Percentiles rank a stretch among this genome's conserved stretches.
These are phyloP conservation scores for Periophthalmus magnuspinnatus DNA, from an alignment of 2,797 vertebrate genomes.

Conservation along the genomic window DNA sequence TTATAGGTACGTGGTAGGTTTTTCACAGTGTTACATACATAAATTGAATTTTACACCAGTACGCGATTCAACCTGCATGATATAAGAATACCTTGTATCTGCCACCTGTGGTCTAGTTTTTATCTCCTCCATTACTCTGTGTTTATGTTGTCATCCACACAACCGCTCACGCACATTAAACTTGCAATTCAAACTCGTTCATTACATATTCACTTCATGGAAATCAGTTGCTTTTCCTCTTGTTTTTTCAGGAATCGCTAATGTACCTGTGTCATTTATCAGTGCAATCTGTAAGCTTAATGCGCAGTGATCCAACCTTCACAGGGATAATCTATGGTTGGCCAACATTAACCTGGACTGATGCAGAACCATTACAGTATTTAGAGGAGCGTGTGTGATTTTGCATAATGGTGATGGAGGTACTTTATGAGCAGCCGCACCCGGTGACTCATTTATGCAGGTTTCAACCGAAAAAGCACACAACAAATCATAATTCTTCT, in stretches of 20 bases:
- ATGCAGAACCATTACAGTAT: constrained; percentile 33
- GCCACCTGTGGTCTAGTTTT: constrained; percentile 7
- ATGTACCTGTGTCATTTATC: constrained; percentile 24
- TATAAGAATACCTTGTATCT: neutral
- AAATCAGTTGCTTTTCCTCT: constrained; percentile 20
- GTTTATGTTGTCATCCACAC: neutral
- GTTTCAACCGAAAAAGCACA: neutral
- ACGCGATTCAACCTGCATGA: neutral
- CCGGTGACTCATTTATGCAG: constrained; percentile 14
- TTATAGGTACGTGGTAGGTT: too few relatives aligned
- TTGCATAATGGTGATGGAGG: constrained; percentile 40
- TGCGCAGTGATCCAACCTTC: constrained; percentile 33
- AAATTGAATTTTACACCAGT: too few relatives aligned
- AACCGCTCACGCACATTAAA: neutral
- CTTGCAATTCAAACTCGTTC: neutral
- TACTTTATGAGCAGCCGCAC: constrained; percentile 9
- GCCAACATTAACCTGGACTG: constrained; percentile 28
- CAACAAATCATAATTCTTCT: neutral
- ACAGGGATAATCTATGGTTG: constrained; percentile 26
- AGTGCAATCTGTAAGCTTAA: constrained; percentile 2
- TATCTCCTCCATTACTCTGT: constrained; percentile 1
- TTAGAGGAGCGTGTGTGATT: constrained; percentile 29
- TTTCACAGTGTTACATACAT: too few relatives aligned
- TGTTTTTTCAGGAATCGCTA: constrained; percentile 15
- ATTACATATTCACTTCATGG: constrained; percentile 14